phyloP scores from a whole-genome alignment of 1,140 invertebrate species.

The Melipona quadrifasciata region DNA sequence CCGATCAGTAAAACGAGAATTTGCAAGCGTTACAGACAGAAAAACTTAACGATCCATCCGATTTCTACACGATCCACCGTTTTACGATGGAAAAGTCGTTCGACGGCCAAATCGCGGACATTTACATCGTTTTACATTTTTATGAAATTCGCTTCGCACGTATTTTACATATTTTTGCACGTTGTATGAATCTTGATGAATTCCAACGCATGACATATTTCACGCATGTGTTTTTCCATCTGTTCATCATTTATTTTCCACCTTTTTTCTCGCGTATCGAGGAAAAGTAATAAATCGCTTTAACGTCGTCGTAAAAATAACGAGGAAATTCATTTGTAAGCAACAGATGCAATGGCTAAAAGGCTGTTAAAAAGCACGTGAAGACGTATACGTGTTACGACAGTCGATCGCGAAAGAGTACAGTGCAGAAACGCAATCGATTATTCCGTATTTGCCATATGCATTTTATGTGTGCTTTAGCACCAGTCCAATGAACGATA shows the following conservation, averaged over 20 bases:
- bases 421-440: not conserved
- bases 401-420: not conserved
- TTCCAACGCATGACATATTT: no score
- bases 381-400: not conserved
- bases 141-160: no score
- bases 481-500: not conserved
- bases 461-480: not conserved
- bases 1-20: not conserved
- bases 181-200: no score
- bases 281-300: not conserved
- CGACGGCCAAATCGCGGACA: no score
- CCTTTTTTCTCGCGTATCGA: not conserved
- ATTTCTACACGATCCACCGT: not conserved
- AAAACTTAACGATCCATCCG: not conserved
- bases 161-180: no score
- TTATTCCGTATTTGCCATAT: not conserved
- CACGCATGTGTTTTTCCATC: no score
- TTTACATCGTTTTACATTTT: no score
- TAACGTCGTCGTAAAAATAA: not conserved
- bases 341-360: not conserved
- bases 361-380: not conserved
- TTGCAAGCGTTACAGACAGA: not conserved
- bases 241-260: not conserved
- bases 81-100: not conserved
- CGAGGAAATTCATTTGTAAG: conserved; percentile 3